These are phyloP conservation scores for Hycleus phaleratus DNA, from an alignment of 1,140 invertebrate genomes.

Conservation along the genomic window DNA sequence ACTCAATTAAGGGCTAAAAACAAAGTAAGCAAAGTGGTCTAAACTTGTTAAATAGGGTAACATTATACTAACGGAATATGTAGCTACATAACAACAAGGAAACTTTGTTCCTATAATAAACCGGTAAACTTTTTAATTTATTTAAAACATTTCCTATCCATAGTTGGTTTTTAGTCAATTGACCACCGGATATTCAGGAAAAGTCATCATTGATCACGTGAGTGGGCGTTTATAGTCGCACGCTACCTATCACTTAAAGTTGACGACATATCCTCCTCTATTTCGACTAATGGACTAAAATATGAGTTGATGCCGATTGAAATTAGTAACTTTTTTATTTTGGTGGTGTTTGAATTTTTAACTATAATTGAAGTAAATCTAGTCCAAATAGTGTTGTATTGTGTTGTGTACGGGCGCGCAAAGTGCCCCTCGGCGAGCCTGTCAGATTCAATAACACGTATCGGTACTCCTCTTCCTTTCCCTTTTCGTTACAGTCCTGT, in stretches of 20 bases:
- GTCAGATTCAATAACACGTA: constrained; percentile 8
- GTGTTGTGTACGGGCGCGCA: not conserved
- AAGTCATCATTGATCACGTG: constrained; percentile 11
- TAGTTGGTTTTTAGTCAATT: not conserved
- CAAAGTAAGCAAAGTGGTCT: constrained; percentile 5
- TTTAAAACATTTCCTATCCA: not conserved
- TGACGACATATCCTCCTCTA: constrained; percentile 3
- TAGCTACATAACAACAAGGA: not conserved
- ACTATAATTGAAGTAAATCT: too few relatives aligned
- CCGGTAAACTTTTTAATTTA: constrained; percentile 11
- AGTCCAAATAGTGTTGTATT: too few relatives aligned
- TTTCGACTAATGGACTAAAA: not conserved
- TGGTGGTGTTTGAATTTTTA: too few relatives aligned
- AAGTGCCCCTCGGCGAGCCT: constrained; percentile 13
- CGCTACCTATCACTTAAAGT: constrained; percentile 12
- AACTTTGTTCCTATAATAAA: not conserved
- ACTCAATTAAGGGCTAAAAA: constrained; percentile 8
- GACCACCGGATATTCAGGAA: constrained; percentile 11
- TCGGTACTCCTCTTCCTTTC: not conserved
- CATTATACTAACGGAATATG: constrained; percentile 1
- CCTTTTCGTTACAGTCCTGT: constrained; percentile 9
- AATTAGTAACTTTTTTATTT: too few relatives aligned
- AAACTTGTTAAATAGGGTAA: not conserved
- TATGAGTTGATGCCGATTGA: too few relatives aligned
- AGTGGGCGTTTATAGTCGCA: constrained; percentile 6